Evolutionary conservation across 2,888 invertebrate species (phyloP), one percentile per base, ranked within the genome.

Genomic region (Synanthedon formicaeformis): DNA sequence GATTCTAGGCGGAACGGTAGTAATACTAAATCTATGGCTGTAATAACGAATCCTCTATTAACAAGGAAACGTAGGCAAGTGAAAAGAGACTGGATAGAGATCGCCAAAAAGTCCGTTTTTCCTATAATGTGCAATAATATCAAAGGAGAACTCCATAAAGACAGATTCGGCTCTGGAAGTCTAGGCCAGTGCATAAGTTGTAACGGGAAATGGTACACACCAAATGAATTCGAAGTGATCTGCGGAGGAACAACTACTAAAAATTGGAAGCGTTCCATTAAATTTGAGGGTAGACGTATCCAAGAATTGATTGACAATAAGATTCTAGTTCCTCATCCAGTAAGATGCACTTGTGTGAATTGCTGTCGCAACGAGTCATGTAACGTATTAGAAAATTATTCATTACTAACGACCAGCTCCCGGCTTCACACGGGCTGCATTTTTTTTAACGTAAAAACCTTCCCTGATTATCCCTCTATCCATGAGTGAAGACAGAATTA

Each of bases 211-310:
- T 98, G 97, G 97, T 96, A 93, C 67, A 97, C 97, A 2, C 97
- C 98, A 0, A 97, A 96, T 73, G 97, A 98, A 82, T 98, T 97
- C 78, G 97, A 98, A 80, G 93, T 95, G 1, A 84, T 94, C 1
- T 96, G 97, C 76, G 98, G 97, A 0, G 89, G 97, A 63, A 97
- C 96, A 0, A 97, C 96, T 1, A 97, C 97, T 71, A 98, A 97
- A 79, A 97, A 98, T 79, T 98, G 97, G 97, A 98, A 98, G 75
- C 88, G 97, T 56, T 97, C 97, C 62, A 97, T 98, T 61, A 90
- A 96, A 60, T 96, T 95, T 80, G 97, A 96, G 27, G 97, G 97
- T 0, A 89, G 96, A 60, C 96, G 96, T 65, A 89, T 98, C 51
- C 96, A 96, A 73, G 96, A 96, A 13, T 83, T 98, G 53, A 97